Base-by-base conservation (phyloP, 1,140 invertebrate genomes). In the Epicauta chinensis region DNA sequence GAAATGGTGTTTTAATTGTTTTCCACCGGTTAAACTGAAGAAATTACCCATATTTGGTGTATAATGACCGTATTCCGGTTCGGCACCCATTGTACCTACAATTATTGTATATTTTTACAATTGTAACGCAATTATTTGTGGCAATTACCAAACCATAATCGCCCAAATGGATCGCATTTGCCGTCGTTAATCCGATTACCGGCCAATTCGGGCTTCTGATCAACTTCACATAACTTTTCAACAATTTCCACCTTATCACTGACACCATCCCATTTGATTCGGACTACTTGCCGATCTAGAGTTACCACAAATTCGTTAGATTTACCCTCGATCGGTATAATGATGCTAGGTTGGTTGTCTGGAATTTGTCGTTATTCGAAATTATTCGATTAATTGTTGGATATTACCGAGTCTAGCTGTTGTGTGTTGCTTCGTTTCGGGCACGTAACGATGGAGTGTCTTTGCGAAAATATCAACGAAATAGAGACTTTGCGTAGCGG, bases 151-250 rank as follows among this genome's bases (percentile, higher is more conserved):
- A n/a, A n/a, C 79, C 85, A 91, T 5, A 93, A 71, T 37, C 89
- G 73, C 17, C 91, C 91, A 3, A 61, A 68, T 0, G 81, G 76
- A 70, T 95, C 91, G 55, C 82, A 84, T 72, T 94, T 95, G 11
- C 81, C 91, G 68, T 93, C 91, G 63, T 94, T 94, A 55, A 89
- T 80, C 58, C 87, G 74, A 59, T 82, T 89, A 23, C 35, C 42
- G 1, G 32, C 6, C 3, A 35, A 32, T 9, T 51, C 31, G n/a
- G 39, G 39, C 2, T 9, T 1, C 87, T 88, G 36, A 90, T 75
- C 16, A 12, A 64, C 52, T 53, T 61, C 57, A 16, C 45, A 23
- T 3, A 65, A 15, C 47, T 49, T 57, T 52, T 64, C 52, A 4
- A 60, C 42, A 42, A 61, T 59, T 7, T 51, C 51, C 15, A 53